Evolutionary conservation across 2,113 vertebrate species (phyloP).

Genomic region (Ictidomys tridecemlineatus): DNA sequence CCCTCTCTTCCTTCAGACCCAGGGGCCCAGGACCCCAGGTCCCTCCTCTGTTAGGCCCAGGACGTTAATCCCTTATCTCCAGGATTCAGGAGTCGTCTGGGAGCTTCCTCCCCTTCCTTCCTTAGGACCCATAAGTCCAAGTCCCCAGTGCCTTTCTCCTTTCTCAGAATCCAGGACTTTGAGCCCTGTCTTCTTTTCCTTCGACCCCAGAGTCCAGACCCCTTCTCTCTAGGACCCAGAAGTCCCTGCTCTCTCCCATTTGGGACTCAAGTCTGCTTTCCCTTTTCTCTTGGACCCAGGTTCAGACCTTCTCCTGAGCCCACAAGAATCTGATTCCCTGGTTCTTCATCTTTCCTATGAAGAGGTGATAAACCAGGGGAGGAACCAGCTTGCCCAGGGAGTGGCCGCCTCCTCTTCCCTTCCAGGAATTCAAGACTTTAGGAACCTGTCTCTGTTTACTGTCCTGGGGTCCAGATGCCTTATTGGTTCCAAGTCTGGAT

Average conservation of each 20-base stretch:
- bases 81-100: background rate
- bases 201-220: background rate
- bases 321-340: background rate
- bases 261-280: background rate
- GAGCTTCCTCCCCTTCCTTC: background rate
- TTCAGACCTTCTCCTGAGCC: background rate
- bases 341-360: background rate
- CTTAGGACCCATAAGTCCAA: background rate
- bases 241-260: background rate
- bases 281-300: background rate
- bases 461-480: background rate
- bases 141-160: background rate
- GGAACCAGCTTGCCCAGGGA: no score
- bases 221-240: background rate
- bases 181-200: background rate
- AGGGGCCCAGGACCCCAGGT: background rate
- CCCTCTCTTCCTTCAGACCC: no score
- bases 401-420: background rate
- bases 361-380: background rate
- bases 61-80: no score
- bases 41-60: background rate
- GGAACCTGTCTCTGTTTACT: background rate
- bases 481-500: background rate
- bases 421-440: background rate
- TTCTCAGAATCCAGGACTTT: background rate